phyloP scores from a whole-genome alignment of 1,140 invertebrate species.

The silkworm (Bombyx mori) region DNA sequence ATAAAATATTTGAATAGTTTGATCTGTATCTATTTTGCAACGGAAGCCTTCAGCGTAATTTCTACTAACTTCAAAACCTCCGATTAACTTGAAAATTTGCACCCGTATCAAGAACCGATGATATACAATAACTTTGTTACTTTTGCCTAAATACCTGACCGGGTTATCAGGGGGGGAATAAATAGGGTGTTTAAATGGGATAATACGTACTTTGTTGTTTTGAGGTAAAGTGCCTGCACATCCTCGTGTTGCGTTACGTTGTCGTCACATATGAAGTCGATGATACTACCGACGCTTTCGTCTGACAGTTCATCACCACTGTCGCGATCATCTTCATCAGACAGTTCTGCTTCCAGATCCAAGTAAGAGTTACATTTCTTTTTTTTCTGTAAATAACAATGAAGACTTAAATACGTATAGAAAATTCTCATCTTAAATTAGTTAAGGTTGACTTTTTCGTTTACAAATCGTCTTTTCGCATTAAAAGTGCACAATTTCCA shows the following conservation, averaged over 20 bases:
- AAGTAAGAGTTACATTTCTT: slow-evolving; percentile 62
- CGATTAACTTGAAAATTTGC: too few species aligned
- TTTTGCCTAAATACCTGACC: too few species aligned
- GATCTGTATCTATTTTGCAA: too few species aligned
- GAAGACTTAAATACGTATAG: neutral
- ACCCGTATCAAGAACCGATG: too few species aligned
- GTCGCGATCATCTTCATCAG: slow-evolving; percentile 40
- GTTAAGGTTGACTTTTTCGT: too few species aligned
- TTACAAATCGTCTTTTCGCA: too few species aligned
- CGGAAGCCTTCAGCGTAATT: too few species aligned
- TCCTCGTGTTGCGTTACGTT: slow-evolving; percentile 57
- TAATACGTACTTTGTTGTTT: slow-evolving; percentile 68
- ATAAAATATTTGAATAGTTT: too few species aligned
- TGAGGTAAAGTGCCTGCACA: slow-evolving; percentile 74
- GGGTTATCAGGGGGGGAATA: too few species aligned
- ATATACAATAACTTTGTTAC: too few species aligned
- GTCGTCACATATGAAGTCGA: slow-evolving; percentile 60
- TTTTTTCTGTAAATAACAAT: slow-evolving; percentile 32
- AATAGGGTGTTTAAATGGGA: neutral
- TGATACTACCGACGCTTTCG: slow-evolving; percentile 47
- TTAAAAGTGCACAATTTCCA: too few species aligned
- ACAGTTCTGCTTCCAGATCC: slow-evolving; percentile 72
- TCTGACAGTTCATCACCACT: slow-evolving; percentile 55
- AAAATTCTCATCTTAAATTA: neutral
- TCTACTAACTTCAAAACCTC: too few species aligned